Evolutionary conservation across 2,113 vertebrate genomes (phyloP).

Genomic region (Psittacus erithacus): DNA sequence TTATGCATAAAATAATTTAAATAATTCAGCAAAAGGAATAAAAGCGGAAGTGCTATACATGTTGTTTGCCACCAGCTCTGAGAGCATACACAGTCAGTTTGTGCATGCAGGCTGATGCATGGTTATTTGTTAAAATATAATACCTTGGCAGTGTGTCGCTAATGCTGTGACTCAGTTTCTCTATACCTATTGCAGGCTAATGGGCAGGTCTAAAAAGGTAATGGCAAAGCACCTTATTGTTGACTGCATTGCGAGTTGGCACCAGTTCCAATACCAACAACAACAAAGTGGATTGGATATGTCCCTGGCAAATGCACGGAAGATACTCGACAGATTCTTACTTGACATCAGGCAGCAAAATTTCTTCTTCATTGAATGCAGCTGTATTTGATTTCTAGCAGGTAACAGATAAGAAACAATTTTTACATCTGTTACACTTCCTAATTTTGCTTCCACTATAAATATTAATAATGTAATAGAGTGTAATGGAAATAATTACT

Average conservation of each 20-base stretch:
- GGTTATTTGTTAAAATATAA: background rate
- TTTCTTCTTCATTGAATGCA: background rate
- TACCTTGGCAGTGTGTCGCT: background rate
- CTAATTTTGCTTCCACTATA: background rate
- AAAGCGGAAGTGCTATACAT: background rate
- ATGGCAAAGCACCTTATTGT: background rate
- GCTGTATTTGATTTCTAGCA: background rate
- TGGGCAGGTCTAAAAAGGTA: background rate
- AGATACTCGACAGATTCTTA: background rate
- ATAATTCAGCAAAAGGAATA: background rate
- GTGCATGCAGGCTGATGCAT: fast-evolving
- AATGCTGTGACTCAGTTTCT: background rate
- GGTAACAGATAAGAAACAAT: background rate
- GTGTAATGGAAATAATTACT: background rate
- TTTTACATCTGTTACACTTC: background rate
- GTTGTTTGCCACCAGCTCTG: background rate
- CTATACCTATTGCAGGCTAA: fast-evolving
- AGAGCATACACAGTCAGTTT: background rate
- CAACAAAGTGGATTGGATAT: background rate
- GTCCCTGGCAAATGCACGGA: background rate
- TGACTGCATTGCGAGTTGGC: background rate
- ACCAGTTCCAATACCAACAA: background rate
- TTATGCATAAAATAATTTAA: background rate
- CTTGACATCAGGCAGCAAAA: background rate
- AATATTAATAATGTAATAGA: background rate